Evolutionary conservation across 2,797 vertebrate genomes (phyloP), one percentile per base, ranked within the genome.

Genomic region (Anas capensis): DNA sequence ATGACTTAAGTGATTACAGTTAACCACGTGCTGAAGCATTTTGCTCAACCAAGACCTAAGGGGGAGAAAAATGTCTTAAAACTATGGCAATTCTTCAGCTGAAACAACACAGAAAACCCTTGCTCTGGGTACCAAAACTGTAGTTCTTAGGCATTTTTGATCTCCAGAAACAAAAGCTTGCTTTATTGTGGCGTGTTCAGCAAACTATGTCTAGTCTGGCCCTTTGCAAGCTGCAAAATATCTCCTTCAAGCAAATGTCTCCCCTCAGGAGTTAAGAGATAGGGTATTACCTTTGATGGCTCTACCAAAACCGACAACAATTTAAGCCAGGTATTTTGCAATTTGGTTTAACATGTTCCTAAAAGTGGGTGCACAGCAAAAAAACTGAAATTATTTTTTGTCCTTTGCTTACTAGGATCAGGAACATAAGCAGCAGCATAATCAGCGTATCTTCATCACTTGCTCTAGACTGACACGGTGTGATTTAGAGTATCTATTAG

Each of bases 1-100:
- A 92, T 88, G 68, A 92, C 78, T 94, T 88, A 88, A 94, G 60
- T 61, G 71, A 94, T 90, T 82, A 87, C 68, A 90, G 88, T 82
- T 96, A 93, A 92, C 71, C 75, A 80, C 1, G 5, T 61, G 71
- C 40, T 93, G 78, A 95, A 93, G 23, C 42, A 49, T 88, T 90
- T 92, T 90, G 77, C 78, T 77, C 64, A 92, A 90, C 56, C 20
- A 80, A 60, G 53, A 90, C 81, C 78, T 85, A 82, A 88, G 42
- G 31, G 64, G 13, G 19, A 86, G 51, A 88, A 73, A 44, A 72
- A 68, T 14, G 11, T 58, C 71, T 78, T 94, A 61, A 92, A 95
- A 90, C 17, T 42, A 12, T 61, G 34, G 26, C 34, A 92, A 21
- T 81, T 86, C 44, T 75, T 88, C 49, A 68, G 6, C 64, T 84